Conservation (phyloP, 2,113 vertebrate species). For the Piaya cayana region DNA sequence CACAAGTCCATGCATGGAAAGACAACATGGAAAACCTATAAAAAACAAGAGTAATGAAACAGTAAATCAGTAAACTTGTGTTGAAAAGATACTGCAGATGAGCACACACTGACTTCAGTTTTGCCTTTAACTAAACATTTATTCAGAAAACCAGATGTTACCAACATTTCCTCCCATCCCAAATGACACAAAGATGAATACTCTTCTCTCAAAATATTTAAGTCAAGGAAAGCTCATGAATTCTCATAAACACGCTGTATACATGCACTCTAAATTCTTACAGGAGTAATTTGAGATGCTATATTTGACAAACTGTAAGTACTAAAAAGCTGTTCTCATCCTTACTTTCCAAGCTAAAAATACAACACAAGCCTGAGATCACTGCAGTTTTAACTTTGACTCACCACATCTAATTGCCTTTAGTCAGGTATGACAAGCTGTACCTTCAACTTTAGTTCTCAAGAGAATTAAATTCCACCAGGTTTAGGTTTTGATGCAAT, state of each 20-base stretch:
- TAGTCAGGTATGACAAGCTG: not conserved
- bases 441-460: not conserved
- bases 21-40: not conserved
- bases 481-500: not conserved
- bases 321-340: not conserved
- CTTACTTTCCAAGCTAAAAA: not conserved
- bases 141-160: not conserved
- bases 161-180: not conserved
- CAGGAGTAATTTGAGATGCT: not conserved
- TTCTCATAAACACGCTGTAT: not conserved
- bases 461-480: not conserved
- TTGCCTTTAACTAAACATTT: not conserved
- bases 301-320: not conserved
- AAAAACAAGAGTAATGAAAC: not conserved
- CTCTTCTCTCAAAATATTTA: not conserved
- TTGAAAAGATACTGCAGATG: not conserved
- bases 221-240: not conserved
- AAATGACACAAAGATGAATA: not conserved
- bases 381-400: not conserved
- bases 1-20: not conserved
- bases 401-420: not conserved
- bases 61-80: not conserved
- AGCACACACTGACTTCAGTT: not conserved
- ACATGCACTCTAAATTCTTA: not conserved
- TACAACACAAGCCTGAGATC: not conserved